Evolutionary conservation across 1,140 invertebrate species (phyloP), one percentile per base, ranked within the genome.

Genomic region (Lethrus apterus): DNA sequence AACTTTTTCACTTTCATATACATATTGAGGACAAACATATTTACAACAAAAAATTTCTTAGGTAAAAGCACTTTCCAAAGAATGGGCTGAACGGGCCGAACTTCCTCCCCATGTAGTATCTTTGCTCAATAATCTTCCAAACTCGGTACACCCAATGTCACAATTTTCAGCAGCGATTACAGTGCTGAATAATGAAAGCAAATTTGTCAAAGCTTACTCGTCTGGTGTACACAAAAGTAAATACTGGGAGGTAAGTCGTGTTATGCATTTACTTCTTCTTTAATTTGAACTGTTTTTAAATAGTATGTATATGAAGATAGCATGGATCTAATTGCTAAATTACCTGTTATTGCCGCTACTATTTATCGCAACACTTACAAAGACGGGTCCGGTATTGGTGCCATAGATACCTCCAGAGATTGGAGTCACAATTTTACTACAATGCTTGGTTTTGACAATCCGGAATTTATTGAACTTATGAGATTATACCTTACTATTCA

Each of bases 401-500:
- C 89, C 1, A 92, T 97, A 54, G 90, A 97, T 62, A 74, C 82
- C 2, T 80, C 79, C 59, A 86, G 89, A 62, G 94, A 98, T 73
- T 98, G 93, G 93, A 89, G 89, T 2, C 81, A 80, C 56, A 98
- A 98, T 70, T 98, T 97, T 67, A 77, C 84, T 40, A 78, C 76
- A 53, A 95, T 96, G 90, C 74, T 98, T 9, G 93, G 93, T 32
- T 96, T 89, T 69, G 85, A 92, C 41, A 80, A 91, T 59, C 70
- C 78, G 7, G 65, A 85, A 55, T 97, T 98, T 70, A 86, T 84
- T 20, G 94, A 98, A 65, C 78, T 97, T 19, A 84, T 98, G 84
- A 77, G 94, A 48, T 77, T 98, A 10, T 98, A 98, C 63, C 76
- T 98, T 48, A 95, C 93, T 35, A 96, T 98, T 57, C 94, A 98